A percentile compares a stretch with the other conserved stretches of the same genome.
Evolutionary conservation across 1,140 invertebrate species (phyloP).

Genomic region (Drosophila oshimai): DNA sequence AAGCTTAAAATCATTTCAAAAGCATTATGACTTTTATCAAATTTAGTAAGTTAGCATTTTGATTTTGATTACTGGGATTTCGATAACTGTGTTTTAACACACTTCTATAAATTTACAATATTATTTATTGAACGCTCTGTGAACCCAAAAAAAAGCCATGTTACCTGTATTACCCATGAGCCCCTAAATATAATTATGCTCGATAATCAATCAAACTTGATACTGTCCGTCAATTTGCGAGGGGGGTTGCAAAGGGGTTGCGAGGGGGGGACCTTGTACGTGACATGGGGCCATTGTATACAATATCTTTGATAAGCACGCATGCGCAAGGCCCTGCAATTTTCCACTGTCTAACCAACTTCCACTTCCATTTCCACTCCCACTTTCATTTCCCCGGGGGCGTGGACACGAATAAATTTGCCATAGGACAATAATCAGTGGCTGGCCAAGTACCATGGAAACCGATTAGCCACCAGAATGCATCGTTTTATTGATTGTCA

Average conservation of each 20-base stretch:
- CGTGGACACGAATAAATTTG: no score
- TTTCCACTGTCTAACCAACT: no score
- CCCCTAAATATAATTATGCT: not conserved
- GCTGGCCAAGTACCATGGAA: slow-evolving; percentile 15
- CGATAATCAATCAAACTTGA: slow-evolving; percentile 1
- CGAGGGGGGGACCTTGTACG: not conserved
- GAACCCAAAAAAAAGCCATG: not conserved
- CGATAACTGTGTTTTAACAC: no score
- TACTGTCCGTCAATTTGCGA: not conserved
- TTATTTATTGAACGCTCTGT: no score
- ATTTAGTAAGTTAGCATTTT: no score
- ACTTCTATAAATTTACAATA: no score
- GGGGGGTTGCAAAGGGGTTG: not conserved
- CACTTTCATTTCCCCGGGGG: no score
- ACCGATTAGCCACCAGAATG: slow-evolving; percentile 18
- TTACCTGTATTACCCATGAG: not conserved
- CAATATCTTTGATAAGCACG: slow-evolving; percentile 2
- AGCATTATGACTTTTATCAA: no score
- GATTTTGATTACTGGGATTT: no score
- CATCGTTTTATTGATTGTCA: slow-evolving; percentile 15
- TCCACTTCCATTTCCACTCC: not conserved
- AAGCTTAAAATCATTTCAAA: no score
- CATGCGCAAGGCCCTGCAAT: not conserved
- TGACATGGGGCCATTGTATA: not conserved
- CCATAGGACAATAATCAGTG: slow-evolving; percentile 9